A percentile compares a stretch with the other conserved stretches of the same genome.
Conservation (phyloP, 2,797 vertebrate genomes). For the Alfaro cultratus region DNA sequence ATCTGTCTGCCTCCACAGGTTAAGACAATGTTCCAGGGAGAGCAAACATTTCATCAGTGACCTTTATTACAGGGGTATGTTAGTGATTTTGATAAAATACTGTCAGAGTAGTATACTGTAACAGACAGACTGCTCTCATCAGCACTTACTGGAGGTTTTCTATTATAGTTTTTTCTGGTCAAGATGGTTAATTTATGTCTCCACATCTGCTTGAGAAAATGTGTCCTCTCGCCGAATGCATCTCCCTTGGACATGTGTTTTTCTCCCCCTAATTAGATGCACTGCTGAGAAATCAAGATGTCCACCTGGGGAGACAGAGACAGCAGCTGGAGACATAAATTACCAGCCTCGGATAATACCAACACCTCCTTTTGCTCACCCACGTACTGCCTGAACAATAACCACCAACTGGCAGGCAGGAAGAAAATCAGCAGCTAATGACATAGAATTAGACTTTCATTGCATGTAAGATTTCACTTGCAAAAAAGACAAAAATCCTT, state of each 20-base stretch:
- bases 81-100: background rate
- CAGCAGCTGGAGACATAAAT: constrained; percentile 74
- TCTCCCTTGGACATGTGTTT: constrained; percentile 58
- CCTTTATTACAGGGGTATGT: background rate
- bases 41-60: background rate
- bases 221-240: constrained; percentile 28
- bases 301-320: constrained; percentile 70
- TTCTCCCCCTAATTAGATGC: constrained; percentile 69
- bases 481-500: constrained; percentile 45
- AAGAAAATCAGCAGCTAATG: constrained; percentile 71
- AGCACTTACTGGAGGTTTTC: constrained; percentile 11
- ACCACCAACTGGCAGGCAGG: constrained; percentile 53
- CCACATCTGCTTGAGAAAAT: constrained; percentile 31
- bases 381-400: constrained; percentile 68
- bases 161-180: background rate
- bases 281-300: constrained; percentile 67
- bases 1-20: background rate
- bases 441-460: constrained; percentile 69
- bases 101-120: constrained; percentile 8
- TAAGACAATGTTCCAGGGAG: background rate
- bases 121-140: constrained; percentile 24
- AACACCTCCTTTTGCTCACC: constrained; percentile 61
- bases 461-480: constrained; percentile 42
- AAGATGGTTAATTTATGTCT: constrained; percentile 42
- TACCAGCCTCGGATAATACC: constrained; percentile 65